phyloP scores from a whole-genome alignment of 2,797 vertebrate genomes.

The Poecilia gillii region DNA sequence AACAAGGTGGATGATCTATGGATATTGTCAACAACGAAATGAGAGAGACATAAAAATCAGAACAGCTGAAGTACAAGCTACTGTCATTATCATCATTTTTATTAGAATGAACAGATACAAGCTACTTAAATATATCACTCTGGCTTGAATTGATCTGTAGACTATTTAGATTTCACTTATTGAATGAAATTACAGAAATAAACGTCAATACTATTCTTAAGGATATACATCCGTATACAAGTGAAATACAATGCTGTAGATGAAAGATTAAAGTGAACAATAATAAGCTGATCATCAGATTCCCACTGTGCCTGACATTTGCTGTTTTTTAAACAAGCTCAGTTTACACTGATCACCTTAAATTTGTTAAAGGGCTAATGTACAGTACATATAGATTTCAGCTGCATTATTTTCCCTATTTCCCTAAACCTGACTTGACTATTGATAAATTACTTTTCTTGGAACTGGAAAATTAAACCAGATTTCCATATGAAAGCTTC shows the following conservation, averaged over 20 bases:
- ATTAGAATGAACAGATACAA: neutral
- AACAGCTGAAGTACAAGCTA: neutral
- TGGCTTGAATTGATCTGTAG: neutral
- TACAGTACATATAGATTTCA: constrained; percentile 68
- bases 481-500: constrained; percentile 90
- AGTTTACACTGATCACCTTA: constrained; percentile 10
- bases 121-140: neutral
- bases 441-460: constrained; percentile 86
- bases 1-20: neutral
- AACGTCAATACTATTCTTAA: neutral
- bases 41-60: neutral
- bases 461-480: constrained; percentile 88
- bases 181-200: neutral
- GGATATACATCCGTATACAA: neutral
- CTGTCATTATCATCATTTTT: neutral
- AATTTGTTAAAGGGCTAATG: constrained; percentile 45
- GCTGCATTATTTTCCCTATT: constrained; percentile 80
- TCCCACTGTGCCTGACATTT: constrained; percentile 36
- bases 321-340: constrained; percentile 44
- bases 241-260: constrained; percentile 40
- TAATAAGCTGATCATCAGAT: constrained; percentile 22
- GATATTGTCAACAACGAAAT: neutral
- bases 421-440: too few relatives aligned
- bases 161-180: neutral
- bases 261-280: constrained; percentile 39